Evolutionary conservation across 1,140 invertebrate species (phyloP), one percentile per base, ranked within the genome.

Genomic region (Caenorhabditis latens): DNA sequence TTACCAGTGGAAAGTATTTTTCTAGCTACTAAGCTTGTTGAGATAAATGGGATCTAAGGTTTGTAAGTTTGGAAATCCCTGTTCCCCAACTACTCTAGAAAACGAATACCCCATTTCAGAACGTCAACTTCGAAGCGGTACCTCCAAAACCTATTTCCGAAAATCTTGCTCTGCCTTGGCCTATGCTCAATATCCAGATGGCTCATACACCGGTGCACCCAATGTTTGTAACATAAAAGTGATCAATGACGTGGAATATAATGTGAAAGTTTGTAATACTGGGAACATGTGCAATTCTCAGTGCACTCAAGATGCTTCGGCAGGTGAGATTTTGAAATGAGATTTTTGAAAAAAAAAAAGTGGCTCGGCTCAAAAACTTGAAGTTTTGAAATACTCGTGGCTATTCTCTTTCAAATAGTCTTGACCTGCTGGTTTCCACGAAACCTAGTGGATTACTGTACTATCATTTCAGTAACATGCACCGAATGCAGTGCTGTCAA

Each of bases 231-330:
- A 24, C n/a, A 40, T 65, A 40, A 86, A 55, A 65, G 50, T 58
- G n/a, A 83, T 86, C 9, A 86, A 86, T 83, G 86, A 86, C 42
- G 55, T 86, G 8, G 79, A 86, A 19, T 86, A 86, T 24, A 71
- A 86, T 40, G 82, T 86, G 13, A 82, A 63, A 55, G 63, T 86
- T 4, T 86, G 86, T 43, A 86, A 86, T 50, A 86, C 57, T 53
- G 84, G 48, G 42, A 85, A 85, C 50, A n/a, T 75, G 24, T 85
- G 84, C 53, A 85, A 85, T n/a, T 43, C 84, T 4, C 63, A 79
- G 13, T 85, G 84, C 24, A 40, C 84, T n/a, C 67, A 50, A 24
- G 71, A 79, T 24, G 1, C 71, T 9, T 79, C 71, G 24, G 71
- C 71, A n/a, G 67, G 67, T 75, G n/a, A 58, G 8, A n/a, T 58